Base-by-base conservation (phyloP, 2,797 vertebrate genomes). In the Paedocypris micromegethes region DNA sequence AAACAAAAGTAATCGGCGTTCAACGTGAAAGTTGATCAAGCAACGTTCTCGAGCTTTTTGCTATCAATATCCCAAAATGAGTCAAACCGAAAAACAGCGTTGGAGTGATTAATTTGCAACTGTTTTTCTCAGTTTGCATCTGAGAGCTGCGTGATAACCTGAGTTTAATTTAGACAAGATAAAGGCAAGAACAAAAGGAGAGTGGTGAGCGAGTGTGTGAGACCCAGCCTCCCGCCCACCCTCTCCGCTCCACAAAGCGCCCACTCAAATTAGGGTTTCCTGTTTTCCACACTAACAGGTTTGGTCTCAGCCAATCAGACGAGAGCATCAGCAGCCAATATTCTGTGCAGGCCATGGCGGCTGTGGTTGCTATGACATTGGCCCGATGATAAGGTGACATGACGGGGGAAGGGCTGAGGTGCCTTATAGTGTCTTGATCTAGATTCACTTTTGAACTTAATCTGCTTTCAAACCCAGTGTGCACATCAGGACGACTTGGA, bases 201-300 rank as follows among this genome's bases (percentile, higher is more conserved):
- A 66, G 56, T 45, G 44, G 37, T 54, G 46, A 63, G 63, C 56
- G 48, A 75, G 70, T 57, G 38, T 72, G 62, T 61, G 55, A 74
- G 56, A 72, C 81, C 80, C 73, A 78, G 81, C 81, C 85, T 64
- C 48, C 84, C 88, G 81, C 86, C 87, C 87, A 89, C 88, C 83
- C 78, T 80, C 75, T 86, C 78, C 75, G 77, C 84, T 84, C 87
- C 83, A 84, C 85, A 86, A 85, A 83, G 83, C 87, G 83, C 88
- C 89, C 83, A 90, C 89, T 90, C 83, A 46, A 74, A 77, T 78
- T 83, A 76, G 78, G 79, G 81, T 88, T 91, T 91, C 90, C 89
- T 91, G 90, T 91, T 91, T 91, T 90, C 86, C 78, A 82, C 80
- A 77, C 81, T 84, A 82, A 87, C 81, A 81, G 79, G 72, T 78